Evolutionary conservation across 2,888 invertebrate species (phyloP), one percentile per base, ranked within the genome.

Genomic region (Acanthosepion lycidas): DNA sequence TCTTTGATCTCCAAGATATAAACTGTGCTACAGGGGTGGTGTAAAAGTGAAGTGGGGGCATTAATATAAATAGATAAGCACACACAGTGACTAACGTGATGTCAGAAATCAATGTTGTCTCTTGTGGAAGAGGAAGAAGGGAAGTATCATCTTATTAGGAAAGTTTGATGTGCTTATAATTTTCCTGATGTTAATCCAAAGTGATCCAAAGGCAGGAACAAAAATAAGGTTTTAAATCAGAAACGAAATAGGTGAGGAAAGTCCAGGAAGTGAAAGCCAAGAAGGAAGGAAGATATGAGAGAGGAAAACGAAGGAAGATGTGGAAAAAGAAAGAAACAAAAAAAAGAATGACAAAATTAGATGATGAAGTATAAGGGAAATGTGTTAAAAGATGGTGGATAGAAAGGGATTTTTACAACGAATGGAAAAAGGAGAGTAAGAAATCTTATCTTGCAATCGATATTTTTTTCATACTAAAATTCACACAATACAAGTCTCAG

Each of bases 1-100:
- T 78, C 78, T 78, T 78, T 78, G 78, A 78, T 78, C 78, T 78
- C 78, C 78, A 78, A 78, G 78, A 78, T 78, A 78, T 78, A 78
- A 78, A 78, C 78, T 33, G 15, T 78, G 78, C 18, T 78, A n/a
- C n/a, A n/a, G n/a, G 12, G 78, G 9, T 26, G 9, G 26, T 15
- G 8, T n/a, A n/a, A 23, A 2, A n/a, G 78, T 78, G 78, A 15
- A n/a, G 78, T 78, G 33, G n/a, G n/a, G n/a, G n/a, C 5, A 78
- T 78, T 78, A 78, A 78, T 78, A 78, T 78, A 78, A 78, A 78
- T 78, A 78, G 78, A 78, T 78, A 78, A 78, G 78, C 78, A 33
- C n/a, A n/a, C 20, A 33, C 12, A 78, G 15, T 78, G 78, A 78
- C 78, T 78, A 78, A 78, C n/a, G 12, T 78, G 78, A n/a, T 33